Base-by-base conservation (phyloP, 2,888 invertebrate species). In the Eucera pruinosa region DNA sequence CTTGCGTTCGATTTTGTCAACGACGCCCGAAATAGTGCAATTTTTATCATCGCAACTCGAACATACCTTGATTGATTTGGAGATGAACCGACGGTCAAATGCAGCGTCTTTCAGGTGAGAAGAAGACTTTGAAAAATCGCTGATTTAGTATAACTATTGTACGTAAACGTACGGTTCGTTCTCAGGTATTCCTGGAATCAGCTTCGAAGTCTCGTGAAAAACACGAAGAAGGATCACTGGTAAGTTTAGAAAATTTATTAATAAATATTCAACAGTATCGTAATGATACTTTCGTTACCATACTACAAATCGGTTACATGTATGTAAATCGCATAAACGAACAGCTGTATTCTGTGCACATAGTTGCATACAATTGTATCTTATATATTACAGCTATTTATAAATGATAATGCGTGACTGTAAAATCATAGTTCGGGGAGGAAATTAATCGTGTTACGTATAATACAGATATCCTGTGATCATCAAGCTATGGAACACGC, bases 51-150 rank as follows among this genome's bases (percentile, higher is more conserved):
- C 88, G 6, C 72, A 84, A 41, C 81, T 91, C 18, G 88, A 92
- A 64, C 62, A 64, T 39, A 81, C 83, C 4, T 83, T 92, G 18
- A 41, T 23, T 2, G 87, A 91, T 39, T 79, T 86, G 27, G 90
- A 91, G 69, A 86, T 70, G 65, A 81, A 83, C 41, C 81, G 78
- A 66, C 81, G 83, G 15, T 82, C 88, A 11, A 90, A 88, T 76
- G 85, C 87, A 23, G 86, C 82, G 20, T 84, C 90, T 2, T 78
- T 92, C 25, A 90, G 90, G 91, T 92, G 80, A 83, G 48, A 58
- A n/a, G n/a, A n/a, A n/a, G 58, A 20, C 54, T 45, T 1, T 4
- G 11, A 23, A 54, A 66, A 41, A 64, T 30, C 68, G 36, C 39
- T 57, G 36, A 66, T 52, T 30, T 50, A 25, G 13, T 11, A 39